Conservation (phyloP, 1,140 invertebrate genomes). For the Fopius arisanus region DNA sequence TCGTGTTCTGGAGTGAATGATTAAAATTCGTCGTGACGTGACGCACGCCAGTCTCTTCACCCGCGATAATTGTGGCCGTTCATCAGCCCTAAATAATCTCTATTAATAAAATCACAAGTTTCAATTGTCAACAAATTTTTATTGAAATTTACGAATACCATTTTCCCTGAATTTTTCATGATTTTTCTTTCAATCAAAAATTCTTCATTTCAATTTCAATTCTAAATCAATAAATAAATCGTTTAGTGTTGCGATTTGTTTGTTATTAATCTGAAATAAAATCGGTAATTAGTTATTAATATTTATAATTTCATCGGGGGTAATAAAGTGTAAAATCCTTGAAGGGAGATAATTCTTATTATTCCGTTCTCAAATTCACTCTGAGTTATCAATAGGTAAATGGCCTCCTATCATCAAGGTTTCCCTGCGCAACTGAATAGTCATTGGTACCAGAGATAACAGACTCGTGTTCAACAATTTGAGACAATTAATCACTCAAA, state of each 20-base stretch:
- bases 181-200: too few species aligned
- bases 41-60: too few species aligned
- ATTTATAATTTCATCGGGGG: not conserved
- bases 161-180: too few species aligned
- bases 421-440: conserved; percentile 20
- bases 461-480: not conserved
- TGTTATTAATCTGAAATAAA: not conserved
- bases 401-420: conserved; percentile 54
- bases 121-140: too few species aligned
- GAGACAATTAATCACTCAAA: not conserved
- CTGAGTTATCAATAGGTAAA: conserved; percentile 56
- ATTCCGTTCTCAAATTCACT: not conserved
- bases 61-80: not conserved
- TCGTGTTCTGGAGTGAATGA: not conserved
- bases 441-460: not conserved
- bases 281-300: not conserved
- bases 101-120: not conserved
- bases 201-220: too few species aligned
- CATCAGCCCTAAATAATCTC: not conserved
- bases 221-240: too few species aligned
- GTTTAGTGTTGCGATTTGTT: too few species aligned
- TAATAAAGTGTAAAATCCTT: not conserved
- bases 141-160: too few species aligned
- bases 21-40: too few species aligned
- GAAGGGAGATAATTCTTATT: not conserved